These are phyloP conservation scores for Todiramphus chloris DNA, from an alignment of 2,113 vertebrate genomes.

Conservation along the genomic window DNA sequence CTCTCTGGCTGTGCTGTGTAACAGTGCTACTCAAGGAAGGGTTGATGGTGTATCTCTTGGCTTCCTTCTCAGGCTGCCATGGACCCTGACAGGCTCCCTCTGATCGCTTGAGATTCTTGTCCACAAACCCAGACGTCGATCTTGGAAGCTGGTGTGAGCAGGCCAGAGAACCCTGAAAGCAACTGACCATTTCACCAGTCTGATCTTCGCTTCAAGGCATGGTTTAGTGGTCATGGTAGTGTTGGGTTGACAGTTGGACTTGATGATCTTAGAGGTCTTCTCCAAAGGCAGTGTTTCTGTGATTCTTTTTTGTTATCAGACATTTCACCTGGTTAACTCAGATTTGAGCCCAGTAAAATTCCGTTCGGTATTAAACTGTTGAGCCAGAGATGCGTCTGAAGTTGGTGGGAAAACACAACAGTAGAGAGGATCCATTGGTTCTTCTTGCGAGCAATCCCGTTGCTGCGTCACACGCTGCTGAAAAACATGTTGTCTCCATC, in stretches of 20 bases:
- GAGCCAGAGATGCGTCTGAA: background rate
- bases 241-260: no score
- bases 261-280: no score
- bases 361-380: fast-evolving
- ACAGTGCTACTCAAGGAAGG: background rate
- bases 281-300: no score
- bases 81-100: background rate
- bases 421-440: fast-evolving
- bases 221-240: no score
- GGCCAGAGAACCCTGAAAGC: background rate
- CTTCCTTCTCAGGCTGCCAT: background rate
- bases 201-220: background rate
- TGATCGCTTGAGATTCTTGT: background rate
- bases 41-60: background rate
- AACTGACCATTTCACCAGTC: background rate
- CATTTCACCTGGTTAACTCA: background rate
- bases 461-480: background rate
- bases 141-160: background rate
- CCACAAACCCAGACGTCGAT: background rate
- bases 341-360: background rate
- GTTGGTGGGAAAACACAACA: fast-evolving
- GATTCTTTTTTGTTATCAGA: no score
- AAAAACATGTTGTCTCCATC: background rate
- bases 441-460: fast-evolving
- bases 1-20: background rate